A percentile compares a stretch with the other conserved stretches of the same genome.
Evolutionary conservation across 2,888 invertebrate genomes (phyloP).

Genomic region (Mycalesis mineus): DNA sequence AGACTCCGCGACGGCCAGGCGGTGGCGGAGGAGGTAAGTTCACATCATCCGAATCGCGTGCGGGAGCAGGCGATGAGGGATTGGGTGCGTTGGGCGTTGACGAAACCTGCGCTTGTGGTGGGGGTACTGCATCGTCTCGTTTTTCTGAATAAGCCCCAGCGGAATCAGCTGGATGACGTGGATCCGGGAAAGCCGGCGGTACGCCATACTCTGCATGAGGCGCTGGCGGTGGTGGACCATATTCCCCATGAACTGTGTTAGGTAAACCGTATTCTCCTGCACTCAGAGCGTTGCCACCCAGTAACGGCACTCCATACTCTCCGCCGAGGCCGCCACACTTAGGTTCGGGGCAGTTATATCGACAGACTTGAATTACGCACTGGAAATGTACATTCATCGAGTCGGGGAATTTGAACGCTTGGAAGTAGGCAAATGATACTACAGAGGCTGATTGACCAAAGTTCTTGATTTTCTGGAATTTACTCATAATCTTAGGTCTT

Average conservation of each 20-base stretch:
- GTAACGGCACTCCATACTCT: slow-evolving; percentile 82
- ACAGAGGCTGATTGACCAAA: slow-evolving; percentile 96
- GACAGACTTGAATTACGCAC: slow-evolving; percentile 95
- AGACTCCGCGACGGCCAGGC: slow-evolving; percentile 86
- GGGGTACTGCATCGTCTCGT: slow-evolving; percentile 87
- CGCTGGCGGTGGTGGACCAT: slow-evolving; percentile 82
- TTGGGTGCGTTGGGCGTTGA: slow-evolving; percentile 82
- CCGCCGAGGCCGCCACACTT: slow-evolving; percentile 87
- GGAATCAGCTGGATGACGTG: slow-evolving; percentile 91
- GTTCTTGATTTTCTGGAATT: slow-evolving; percentile 97
- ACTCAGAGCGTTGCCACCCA: slow-evolving; percentile 79
- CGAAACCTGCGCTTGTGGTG: slow-evolving; percentile 88
- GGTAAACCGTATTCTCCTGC: slow-evolving; percentile 82
- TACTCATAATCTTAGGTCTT: slow-evolving; percentile 95
- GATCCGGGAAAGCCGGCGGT: slow-evolving; percentile 91
- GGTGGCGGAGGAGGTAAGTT: slow-evolving; percentile 91
- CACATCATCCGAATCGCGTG: slow-evolving; percentile 80
- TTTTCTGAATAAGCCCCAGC: slow-evolving; percentile 90
- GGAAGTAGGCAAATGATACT: slow-evolving; percentile 96
- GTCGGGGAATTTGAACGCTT: slow-evolving; percentile 97
- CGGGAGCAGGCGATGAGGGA: slow-evolving; percentile 75
- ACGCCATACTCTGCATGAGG: slow-evolving; percentile 84
- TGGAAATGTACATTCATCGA: slow-evolving; percentile 99
- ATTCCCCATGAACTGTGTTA: slow-evolving; percentile 80
- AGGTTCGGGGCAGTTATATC: slow-evolving; percentile 95